phyloP scores from a whole-genome alignment of 2,888 invertebrate genomes.

The Spatulosminthurus flaviceps region DNA sequence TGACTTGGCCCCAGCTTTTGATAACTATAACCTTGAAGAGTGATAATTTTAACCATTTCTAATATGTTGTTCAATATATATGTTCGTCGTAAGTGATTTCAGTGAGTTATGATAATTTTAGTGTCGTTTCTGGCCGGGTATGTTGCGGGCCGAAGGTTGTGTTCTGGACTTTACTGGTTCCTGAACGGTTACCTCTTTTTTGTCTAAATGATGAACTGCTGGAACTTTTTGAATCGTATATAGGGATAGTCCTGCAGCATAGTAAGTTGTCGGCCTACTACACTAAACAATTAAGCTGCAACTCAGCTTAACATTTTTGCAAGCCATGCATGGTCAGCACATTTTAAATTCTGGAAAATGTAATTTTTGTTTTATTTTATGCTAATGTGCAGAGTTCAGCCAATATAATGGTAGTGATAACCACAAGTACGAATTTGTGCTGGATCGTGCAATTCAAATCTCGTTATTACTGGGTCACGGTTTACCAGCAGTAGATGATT shows the following conservation, averaged over 20 bases:
- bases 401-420: background rate
- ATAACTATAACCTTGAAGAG: background rate
- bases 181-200: background rate
- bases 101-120: too few relatives aligned
- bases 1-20: background rate
- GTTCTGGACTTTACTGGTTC: constrained; percentile 20
- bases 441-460: constrained; percentile 22
- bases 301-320: too few relatives aligned
- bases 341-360: too few relatives aligned
- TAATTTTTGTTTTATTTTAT: too few relatives aligned
- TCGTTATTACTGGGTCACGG: background rate
- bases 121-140: too few relatives aligned
- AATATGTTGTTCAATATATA: too few relatives aligned
- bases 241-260: constrained; percentile 1
- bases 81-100: too few relatives aligned
- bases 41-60: background rate
- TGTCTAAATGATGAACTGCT: constrained; percentile 12
- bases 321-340: too few relatives aligned
- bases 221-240: background rate
- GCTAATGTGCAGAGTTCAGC: constrained; percentile 10
- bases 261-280: background rate
- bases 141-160: background rate
- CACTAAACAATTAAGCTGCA: too few relatives aligned
- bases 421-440: constrained; percentile 20
- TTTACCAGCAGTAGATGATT: background rate